Evolutionary conservation across 2,113 vertebrate species (phyloP).

Genomic region (Jacana jacana): DNA sequence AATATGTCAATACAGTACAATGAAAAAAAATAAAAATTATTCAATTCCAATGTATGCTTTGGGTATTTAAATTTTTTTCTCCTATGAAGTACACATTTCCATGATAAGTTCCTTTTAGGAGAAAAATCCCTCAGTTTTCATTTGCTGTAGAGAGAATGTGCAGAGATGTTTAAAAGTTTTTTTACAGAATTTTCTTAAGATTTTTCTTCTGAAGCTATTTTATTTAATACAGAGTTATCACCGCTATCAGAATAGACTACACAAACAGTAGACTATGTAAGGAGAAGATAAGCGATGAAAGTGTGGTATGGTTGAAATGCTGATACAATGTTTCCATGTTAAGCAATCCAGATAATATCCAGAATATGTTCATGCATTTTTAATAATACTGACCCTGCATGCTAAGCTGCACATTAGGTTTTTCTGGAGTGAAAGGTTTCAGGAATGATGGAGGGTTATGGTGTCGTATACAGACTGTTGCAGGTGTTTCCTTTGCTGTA

Average conservation of each 20-base stretch:
- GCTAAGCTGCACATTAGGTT: not conserved
- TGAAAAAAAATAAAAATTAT: not conserved
- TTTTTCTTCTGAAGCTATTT: not conserved
- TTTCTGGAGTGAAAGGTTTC: not conserved
- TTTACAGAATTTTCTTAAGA: not conserved
- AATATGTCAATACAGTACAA: not conserved
- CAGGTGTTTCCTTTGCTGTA: not conserved
- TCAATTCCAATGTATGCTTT: not conserved
- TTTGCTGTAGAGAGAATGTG: not conserved
- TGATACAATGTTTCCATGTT: not conserved
- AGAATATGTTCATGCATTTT: not conserved
- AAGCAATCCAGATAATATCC: not conserved
- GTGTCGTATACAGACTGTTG: not conserved
- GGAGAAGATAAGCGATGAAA: not conserved
- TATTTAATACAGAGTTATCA: not conserved
- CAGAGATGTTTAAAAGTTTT: not conserved
- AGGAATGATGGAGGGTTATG: not conserved
- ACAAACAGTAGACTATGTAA: not conserved
- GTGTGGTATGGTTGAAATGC: not conserved
- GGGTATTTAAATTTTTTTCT: not conserved
- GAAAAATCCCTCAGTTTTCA: not conserved
- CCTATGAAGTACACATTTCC: not conserved
- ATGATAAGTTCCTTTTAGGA: not conserved
- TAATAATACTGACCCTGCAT: not conserved
- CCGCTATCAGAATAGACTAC: not conserved